Percentiles rank a stretch among this genome's conserved stretches.
Conservation (phyloP, 2,113 vertebrate genomes). For the Nycticorax nycticorax region DNA sequence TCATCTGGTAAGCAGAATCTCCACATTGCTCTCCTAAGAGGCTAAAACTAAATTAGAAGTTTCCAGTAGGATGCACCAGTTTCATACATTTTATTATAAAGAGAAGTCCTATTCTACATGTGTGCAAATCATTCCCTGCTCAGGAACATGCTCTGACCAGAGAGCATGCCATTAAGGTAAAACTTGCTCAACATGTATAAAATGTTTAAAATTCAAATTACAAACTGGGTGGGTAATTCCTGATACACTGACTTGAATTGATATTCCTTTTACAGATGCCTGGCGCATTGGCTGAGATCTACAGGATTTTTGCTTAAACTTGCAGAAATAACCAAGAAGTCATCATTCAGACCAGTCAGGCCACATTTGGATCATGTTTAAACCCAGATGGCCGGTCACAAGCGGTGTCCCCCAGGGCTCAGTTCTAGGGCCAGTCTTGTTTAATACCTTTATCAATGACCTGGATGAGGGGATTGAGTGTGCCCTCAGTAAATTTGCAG, state of each 20-base stretch:
- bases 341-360: neutral
- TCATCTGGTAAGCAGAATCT: neutral
- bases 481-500: too few species aligned
- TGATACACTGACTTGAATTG: neutral
- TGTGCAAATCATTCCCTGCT: neutral
- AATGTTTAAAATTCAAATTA: neutral
- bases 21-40: neutral
- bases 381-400: too few species aligned
- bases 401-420: too few species aligned
- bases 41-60: neutral
- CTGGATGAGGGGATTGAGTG: too few species aligned
- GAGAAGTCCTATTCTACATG: neutral
- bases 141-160: neutral
- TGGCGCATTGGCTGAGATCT: neutral
- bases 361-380: neutral
- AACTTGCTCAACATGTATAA: neutral
- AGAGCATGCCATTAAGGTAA: neutral
- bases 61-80: neutral
- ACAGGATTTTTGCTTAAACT: neutral
- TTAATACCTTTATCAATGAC: too few species aligned
- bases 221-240: neutral
- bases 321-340: neutral
- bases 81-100: neutral
- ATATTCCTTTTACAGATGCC: neutral
- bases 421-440: too few species aligned